These are phyloP conservation scores for Yponomeuta cagnagella DNA, from an alignment of 2,888 invertebrate genomes.

Conservation along the genomic window DNA sequence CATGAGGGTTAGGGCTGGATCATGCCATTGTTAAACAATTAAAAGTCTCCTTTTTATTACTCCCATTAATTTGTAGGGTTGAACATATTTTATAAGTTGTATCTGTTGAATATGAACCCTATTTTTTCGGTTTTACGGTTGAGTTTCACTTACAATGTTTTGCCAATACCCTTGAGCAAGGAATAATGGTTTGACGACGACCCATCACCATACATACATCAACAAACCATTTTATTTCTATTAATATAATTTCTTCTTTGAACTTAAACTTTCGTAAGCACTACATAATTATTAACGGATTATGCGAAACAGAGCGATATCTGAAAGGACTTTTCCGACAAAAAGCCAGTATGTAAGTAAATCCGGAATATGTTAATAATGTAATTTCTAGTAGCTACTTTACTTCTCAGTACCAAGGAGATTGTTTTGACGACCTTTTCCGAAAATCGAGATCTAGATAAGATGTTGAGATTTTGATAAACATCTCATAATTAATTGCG, in stretches of 20 bases:
- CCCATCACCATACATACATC: not conserved
- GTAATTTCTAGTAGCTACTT: not conserved
- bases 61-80: not conserved
- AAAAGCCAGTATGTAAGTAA: too few species aligned
- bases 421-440: not conserved
- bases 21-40: constrained; percentile 4
- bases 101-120: not conserved
- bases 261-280: too few species aligned
- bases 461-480: not conserved
- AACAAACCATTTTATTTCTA: not conserved
- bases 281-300: too few species aligned
- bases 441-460: not conserved
- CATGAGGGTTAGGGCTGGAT: not conserved
- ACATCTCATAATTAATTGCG: not conserved
- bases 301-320: too few species aligned
- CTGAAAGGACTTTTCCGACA: too few species aligned
- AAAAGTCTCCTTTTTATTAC: not conserved
- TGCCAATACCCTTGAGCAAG: not conserved
- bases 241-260: not conserved
- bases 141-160: not conserved
- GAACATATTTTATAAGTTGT: not conserved
- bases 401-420: not conserved
- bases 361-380: too few species aligned
- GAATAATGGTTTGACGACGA: not conserved
- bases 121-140: not conserved